These are phyloP conservation scores for Orius insidiosus DNA, from an alignment of 1,140 invertebrate genomes.

Conservation along the genomic window DNA sequence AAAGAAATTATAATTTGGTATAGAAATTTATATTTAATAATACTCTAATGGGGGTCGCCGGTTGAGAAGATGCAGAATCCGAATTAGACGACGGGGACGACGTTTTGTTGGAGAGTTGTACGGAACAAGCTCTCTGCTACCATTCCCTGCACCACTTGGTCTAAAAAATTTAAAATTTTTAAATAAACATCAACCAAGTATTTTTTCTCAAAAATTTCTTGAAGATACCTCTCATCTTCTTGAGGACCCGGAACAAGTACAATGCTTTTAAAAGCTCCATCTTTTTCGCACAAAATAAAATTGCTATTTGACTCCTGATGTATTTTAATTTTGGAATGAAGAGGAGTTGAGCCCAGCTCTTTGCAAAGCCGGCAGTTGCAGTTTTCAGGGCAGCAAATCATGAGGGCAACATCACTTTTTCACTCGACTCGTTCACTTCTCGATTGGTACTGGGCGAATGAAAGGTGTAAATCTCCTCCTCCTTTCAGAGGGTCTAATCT, in stretches of 20 bases:
- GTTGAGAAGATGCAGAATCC: conserved; percentile 13
- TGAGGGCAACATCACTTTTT: too few relatives aligned
- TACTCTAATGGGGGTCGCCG: conserved; percentile 13
- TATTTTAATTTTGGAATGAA: conserved; percentile 23
- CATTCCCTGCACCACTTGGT: conserved; percentile 20
- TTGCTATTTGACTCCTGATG: conserved; percentile 25
- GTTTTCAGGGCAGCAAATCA: conserved; percentile 28
- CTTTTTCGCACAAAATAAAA: conserved; percentile 38
- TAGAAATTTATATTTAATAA: too few relatives aligned
- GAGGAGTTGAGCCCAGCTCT: conserved; percentile 31
- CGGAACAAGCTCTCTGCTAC: conserved; percentile 19
- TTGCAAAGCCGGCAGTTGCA: conserved; percentile 40
- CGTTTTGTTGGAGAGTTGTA: conserved; percentile 14
- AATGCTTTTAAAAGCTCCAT: conserved; percentile 20
- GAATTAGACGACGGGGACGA: conserved; percentile 10
- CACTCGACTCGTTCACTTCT: too few relatives aligned
- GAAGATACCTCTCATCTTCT: not conserved
- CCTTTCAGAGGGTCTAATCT: too few relatives aligned
- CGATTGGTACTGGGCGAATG: too few relatives aligned
- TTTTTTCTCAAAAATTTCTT: not conserved
- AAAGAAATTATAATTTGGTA: not conserved
- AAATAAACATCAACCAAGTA: too few relatives aligned
- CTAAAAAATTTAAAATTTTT: too few relatives aligned
- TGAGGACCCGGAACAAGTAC: conserved; percentile 18
- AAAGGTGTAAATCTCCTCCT: too few relatives aligned